Evolutionary conservation across 2,113 vertebrate genomes (phyloP).

Genomic region (Megaceryle torquata): DNA sequence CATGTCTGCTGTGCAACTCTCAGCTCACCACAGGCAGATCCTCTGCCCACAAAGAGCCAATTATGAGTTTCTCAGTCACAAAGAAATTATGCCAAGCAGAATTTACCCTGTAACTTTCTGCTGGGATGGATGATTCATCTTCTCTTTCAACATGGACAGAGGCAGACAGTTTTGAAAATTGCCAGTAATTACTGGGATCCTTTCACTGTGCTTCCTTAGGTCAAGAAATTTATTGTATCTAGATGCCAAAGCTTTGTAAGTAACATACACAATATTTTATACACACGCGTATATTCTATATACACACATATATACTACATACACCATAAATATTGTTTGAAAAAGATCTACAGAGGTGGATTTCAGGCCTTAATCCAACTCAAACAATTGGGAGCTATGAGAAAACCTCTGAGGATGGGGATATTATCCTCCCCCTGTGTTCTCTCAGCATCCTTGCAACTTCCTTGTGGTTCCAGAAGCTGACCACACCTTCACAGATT

Average conservation of each 20-base stretch:
- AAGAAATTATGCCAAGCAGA: not conserved
- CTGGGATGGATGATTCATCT: not conserved
- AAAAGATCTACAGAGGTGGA: not conserved
- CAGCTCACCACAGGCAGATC: not conserved
- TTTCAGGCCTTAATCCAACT: not conserved
- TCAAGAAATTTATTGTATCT: not conserved
- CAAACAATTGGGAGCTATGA: not conserved
- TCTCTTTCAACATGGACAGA: not conserved
- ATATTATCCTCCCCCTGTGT: not conserved
- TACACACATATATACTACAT: not conserved
- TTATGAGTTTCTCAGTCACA: not conserved
- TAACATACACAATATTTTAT: not conserved
- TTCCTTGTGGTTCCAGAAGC: not conserved
- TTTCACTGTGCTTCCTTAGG: not conserved
- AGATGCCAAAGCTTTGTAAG: not conserved
- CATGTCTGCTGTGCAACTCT: not conserved
- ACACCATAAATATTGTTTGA: not conserved
- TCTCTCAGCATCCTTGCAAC: not conserved
- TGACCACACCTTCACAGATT: not conserved
- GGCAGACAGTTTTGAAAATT: not conserved
- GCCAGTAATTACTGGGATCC: not conserved
- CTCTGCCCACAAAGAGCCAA: constrained; percentile 1
- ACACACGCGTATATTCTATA: not conserved
- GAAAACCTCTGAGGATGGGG: not conserved
- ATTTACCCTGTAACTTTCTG: constrained; percentile 14